Base-by-base conservation (phyloP, 2,113 vertebrate genomes). In the Gobius niger region DNA sequence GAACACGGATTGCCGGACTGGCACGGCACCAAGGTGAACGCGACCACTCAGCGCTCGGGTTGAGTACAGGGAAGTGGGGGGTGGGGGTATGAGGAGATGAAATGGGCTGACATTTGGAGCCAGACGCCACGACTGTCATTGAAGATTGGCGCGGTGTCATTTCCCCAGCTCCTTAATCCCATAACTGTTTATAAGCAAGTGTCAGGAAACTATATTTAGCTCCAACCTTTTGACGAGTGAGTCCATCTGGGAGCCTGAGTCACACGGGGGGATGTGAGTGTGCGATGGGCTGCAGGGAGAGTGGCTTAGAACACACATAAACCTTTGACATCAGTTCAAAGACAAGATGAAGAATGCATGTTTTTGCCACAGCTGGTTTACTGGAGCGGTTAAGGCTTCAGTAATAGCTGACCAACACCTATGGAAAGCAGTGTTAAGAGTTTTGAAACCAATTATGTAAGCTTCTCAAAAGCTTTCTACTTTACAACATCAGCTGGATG, bases 161-260 rank as follows among this genome's bases (percentile, higher is more conserved):
- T 73, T 65, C 60, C 70, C 44, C 53, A 47, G 68, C 73, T 72
- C 77, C 68, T 76, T 90, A 85, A 87, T 88, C 82, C 83, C 67
- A 81, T 89, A 67, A 72, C 70, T 82, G 76, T 82, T 84, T 70
- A 81, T 86, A 79, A 87, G 72, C 77, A 80, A 72, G 87, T 88
- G 85, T 91, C 73, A 78, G 14, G 74, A 59, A 78, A 76, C 86
- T 90, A 86, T 83, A 84, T 89, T 89, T 89, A 84, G 82, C 76
- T 61, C 4, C 76, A 69, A 82, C 82, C 82, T 72, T 54, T 46
- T 1, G 44, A 18, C n/a, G 19, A 73, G 69, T 15, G 80, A 68
- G 60, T 76, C 46, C 44, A 61, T 72, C n/a, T 12, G 18, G 53
- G 61, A 44, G 47, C 72, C 67, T 74, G 62, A 80, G 62, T 81